phyloP scores from a whole-genome alignment of 2,888 invertebrate genomes.

The Drosophila barbarae region DNA sequence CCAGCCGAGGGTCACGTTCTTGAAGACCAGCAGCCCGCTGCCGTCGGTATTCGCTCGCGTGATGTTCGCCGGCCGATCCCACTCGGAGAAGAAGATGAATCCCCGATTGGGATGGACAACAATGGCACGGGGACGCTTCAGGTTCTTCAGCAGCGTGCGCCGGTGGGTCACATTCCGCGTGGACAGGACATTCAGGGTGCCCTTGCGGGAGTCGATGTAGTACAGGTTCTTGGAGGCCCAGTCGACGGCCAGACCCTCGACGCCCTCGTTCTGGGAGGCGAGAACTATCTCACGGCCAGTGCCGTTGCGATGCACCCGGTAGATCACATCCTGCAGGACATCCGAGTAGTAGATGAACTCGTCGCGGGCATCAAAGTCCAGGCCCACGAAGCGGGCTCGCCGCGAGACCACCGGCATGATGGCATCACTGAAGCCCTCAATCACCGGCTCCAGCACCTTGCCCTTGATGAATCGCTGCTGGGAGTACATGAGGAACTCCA shows the following conservation, averaged over 20 bases:
- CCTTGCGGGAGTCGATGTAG: conserved; percentile 96
- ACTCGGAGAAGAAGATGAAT: conserved; percentile 96
- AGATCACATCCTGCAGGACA: conserved; percentile 96
- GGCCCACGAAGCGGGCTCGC: conserved; percentile 94
- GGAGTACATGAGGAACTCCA: conserved; percentile 96
- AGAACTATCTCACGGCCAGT: conserved; percentile 92
- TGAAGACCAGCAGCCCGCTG: conserved; percentile 90
- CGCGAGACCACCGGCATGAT: conserved; percentile 95
- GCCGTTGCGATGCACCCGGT: conserved; percentile 89
- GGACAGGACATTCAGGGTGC: conserved; percentile 94
- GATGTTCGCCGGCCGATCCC: conserved; percentile 98
- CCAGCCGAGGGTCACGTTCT: conserved; percentile 96
- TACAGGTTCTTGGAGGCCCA: conserved; percentile 98
- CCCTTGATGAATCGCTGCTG: conserved; percentile 98
- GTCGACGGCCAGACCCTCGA: conserved; percentile 96
- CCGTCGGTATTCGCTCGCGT: conserved; percentile 96
- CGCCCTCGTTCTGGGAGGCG: conserved; percentile 97
- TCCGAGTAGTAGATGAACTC: conserved; percentile 98
- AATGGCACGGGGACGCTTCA: conserved; percentile 96
- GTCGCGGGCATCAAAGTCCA: conserved; percentile 95
- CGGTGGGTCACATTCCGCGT: conserved; percentile 91
- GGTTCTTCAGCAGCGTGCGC: conserved; percentile 89
- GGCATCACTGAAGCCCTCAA: conserved; percentile 95
- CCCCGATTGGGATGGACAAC: conserved; percentile 98
- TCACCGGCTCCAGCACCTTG: conserved; percentile 91